Base-by-base conservation (phyloP, 2,888 invertebrate species). In the Phyllotreta cruciferae region DNA sequence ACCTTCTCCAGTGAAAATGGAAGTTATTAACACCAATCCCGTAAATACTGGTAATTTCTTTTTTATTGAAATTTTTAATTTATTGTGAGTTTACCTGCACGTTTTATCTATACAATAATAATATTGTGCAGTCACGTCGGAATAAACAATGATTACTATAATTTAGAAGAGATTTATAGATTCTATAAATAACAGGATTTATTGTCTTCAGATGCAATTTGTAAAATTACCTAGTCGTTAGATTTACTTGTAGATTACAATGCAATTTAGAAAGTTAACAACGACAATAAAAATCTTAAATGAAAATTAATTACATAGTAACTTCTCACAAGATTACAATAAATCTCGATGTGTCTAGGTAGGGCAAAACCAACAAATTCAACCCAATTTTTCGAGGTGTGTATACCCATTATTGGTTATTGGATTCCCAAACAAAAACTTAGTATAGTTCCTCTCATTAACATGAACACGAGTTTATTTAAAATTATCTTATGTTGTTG, bases 1-100 rank as follows among this genome's bases (percentile, higher is more conserved):
- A 60, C 70, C 70, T 0, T 39, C 62, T 0, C 56, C 63, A 4
- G 60, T 45, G 11, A 71, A 49, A 50, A 77, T 79, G 77, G 78
- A 79, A 38, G 77, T 76, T 63, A 72, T 52, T 8, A 61, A 50
- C 14, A 42, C 57, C 7, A 34, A 58, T 49, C 36, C 52, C 14
- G 14, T 37, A 3, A 49, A 62, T 52, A 41, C 63, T 60, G 63
- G 66, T 66, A 42, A 62, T 6, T 54, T 24, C 1, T 24, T 24
- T 24, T 24, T 24, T 24, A 24, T 24, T 24, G 4, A 24, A 24
- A 1, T 24, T 24, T 1, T 24, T 24, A 24, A 24, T 24, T 24
- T 24, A 24, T 24, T 24, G 24, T 24, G 24, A 24, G 24, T 24
- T 1, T 24, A 24, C 10, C 10, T n/a, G 41, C 41, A 41, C 41